These are phyloP conservation scores for Conchocele bisecta DNA, from an alignment of 2,888 invertebrate genomes.

Conservation along the genomic window DNA sequence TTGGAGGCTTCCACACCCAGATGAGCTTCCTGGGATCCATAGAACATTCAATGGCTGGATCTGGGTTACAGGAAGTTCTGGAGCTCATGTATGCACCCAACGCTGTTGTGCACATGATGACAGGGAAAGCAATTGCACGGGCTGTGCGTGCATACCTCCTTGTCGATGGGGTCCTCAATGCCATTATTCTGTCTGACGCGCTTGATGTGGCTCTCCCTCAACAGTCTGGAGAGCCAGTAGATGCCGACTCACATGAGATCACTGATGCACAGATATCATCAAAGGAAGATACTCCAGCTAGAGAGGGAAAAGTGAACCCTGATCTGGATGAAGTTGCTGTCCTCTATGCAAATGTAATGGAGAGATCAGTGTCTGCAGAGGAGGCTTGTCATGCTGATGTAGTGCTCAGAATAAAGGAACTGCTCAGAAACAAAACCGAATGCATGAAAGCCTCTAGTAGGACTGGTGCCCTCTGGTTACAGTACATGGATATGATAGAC, in stretches of 20 bases:
- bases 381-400: background rate
- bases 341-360: background rate
- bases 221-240: too few relatives aligned
- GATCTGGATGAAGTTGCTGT: background rate
- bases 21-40: constrained; percentile 63
- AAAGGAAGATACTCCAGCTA: background rate
- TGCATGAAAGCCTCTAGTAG: background rate
- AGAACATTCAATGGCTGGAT: constrained; percentile 55
- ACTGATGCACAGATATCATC: too few relatives aligned
- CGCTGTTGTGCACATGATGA: constrained; percentile 58
- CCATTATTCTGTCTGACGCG: constrained; percentile 1
- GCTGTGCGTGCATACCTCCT: constrained; percentile 56
- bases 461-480: constrained; percentile 22
- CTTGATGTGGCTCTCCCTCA: constrained; percentile 6
- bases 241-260: too few relatives aligned
- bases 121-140: constrained; percentile 54
- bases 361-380: background rate
- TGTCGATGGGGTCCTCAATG: constrained; percentile 34
- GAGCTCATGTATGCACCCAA: constrained; percentile 56
- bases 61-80: constrained; percentile 60
- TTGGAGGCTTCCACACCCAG: constrained; percentile 47
- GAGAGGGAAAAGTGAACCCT: background rate
- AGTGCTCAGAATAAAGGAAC: background rate
- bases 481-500: constrained; percentile 39
- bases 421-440: too few relatives aligned